Evolutionary conservation across 2,113 vertebrate genomes (phyloP).

Genomic region (Ceuthmochares aereus): DNA sequence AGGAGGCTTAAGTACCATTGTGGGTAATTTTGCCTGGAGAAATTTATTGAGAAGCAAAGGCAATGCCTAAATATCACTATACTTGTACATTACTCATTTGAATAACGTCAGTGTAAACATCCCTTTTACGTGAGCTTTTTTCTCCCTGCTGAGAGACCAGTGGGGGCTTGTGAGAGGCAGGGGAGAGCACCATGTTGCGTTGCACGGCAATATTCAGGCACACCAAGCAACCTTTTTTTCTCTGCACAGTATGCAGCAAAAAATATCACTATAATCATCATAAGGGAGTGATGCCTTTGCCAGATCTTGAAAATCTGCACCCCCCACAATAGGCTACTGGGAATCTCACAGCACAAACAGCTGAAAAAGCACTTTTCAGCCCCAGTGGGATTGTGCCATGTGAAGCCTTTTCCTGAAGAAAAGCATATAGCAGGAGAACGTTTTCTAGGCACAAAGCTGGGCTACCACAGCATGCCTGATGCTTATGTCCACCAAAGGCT

Average conservation of each 20-base stretch:
- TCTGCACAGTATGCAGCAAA: background rate
- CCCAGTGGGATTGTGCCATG: background rate
- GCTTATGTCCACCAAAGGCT: background rate
- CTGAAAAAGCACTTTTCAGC: background rate
- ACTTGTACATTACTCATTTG: background rate
- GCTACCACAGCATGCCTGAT: background rate
- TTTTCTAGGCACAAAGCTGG: background rate
- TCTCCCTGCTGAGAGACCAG: background rate
- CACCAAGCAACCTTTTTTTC: background rate
- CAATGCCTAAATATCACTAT: conserved; percentile 1
- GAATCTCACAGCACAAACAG: conserved; percentile 6
- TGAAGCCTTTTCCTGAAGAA: background rate
- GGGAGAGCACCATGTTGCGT: background rate
- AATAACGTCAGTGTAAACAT: background rate
- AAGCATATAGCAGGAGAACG: background rate
- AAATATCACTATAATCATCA: background rate
- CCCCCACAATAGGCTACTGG: background rate
- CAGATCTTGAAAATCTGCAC: conserved; percentile 14
- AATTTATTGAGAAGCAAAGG: conserved; percentile 1
- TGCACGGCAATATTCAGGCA: background rate
- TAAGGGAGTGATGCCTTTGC: background rate
- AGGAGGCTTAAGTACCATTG: background rate
- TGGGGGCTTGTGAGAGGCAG: background rate
- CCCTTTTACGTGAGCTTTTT: background rate
- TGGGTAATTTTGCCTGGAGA: background rate